Conservation (phyloP, 1,140 invertebrate species). For the Mercenaria mercenaria region DNA sequence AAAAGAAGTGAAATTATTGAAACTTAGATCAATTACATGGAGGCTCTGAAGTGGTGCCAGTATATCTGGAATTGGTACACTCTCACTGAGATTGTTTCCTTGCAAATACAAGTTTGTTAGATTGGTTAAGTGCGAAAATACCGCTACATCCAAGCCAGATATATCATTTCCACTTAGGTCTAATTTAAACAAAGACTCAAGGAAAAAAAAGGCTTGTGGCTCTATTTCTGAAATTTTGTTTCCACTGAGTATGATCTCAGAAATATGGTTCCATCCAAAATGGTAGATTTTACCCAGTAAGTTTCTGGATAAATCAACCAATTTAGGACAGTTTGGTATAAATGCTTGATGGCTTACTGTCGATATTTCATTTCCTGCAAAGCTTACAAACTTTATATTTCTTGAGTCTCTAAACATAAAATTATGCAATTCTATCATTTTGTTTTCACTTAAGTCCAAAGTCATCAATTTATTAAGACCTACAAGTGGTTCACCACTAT, state of each 20-base stretch:
- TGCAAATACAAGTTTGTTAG: slow-evolving; percentile 23
- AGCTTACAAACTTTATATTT: slow-evolving; percentile 18
- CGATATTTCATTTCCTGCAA: slow-evolving; percentile 44
- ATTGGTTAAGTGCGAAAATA: slow-evolving; percentile 50
- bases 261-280: slow-evolving; percentile 54
- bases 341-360: slow-evolving; percentile 41
- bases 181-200: slow-evolving; percentile 21
- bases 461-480: slow-evolving; percentile 18
- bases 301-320: slow-evolving; percentile 53
- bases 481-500: slow-evolving; percentile 31
- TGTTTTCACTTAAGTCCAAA: slow-evolving; percentile 32
- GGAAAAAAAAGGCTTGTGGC: slow-evolving; percentile 49
- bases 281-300: slow-evolving; percentile 11
- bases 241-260: neutral
- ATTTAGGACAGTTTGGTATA: slow-evolving; percentile 47
- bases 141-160: neutral
- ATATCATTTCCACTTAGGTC: slow-evolving; percentile 30
- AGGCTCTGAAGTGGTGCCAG: slow-evolving; percentile 21
- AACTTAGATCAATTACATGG: slow-evolving; percentile 34
- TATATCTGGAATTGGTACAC: slow-evolving; percentile 1
- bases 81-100: slow-evolving; percentile 19
- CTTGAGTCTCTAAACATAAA: slow-evolving; percentile 57
- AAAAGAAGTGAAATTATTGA: slow-evolving; percentile 50
- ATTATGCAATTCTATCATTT: slow-evolving; percentile 29
- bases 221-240: slow-evolving; percentile 45